A percentile compares a stretch with the other conserved stretches of the same genome.
Evolutionary conservation across 2,113 vertebrate genomes (phyloP).

Genomic region (Morone saxatilis): DNA sequence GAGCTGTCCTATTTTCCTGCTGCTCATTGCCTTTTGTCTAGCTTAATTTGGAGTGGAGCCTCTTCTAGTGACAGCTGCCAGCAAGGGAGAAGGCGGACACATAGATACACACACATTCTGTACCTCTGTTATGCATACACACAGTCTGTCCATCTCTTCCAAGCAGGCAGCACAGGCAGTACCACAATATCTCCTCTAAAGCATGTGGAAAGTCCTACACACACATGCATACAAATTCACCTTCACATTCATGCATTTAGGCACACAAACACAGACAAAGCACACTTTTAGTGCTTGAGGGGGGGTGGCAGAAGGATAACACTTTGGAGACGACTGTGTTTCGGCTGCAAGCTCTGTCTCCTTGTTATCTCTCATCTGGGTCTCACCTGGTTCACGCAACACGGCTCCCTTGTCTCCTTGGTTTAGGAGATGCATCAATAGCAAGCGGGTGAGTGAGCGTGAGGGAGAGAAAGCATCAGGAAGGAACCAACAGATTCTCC

Average conservation of each 20-base stretch:
- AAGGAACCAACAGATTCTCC: slow-evolving; percentile 81
- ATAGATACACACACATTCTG: slow-evolving; percentile 30
- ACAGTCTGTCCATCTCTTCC: slow-evolving; percentile 17
- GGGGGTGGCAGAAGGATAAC: neutral
- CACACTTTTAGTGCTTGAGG: neutral
- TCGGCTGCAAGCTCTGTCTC: slow-evolving; percentile 25
- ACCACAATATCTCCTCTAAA: neutral
- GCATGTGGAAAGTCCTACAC: neutral
- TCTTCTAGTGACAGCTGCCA: slow-evolving; percentile 73
- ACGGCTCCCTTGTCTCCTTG: slow-evolving; percentile 52
- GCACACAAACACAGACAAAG: slow-evolving; percentile 4
- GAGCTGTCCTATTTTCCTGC: slow-evolving; percentile 74
- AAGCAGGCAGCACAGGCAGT: neutral
- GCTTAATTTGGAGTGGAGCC: slow-evolving; percentile 68
- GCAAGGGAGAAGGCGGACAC: slow-evolving; percentile 44
- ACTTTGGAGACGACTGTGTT: slow-evolving; percentile 35
- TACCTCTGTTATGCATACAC: slow-evolving; percentile 20
- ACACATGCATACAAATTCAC: neutral
- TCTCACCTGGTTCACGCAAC: slow-evolving; percentile 64
- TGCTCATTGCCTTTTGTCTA: slow-evolving; percentile 66
- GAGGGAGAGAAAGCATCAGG: slow-evolving; percentile 51
- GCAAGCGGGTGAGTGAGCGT: slow-evolving; percentile 27
- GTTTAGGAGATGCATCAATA: slow-evolving; percentile 53
- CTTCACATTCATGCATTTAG: neutral
- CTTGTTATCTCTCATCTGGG: slow-evolving; percentile 46